phyloP scores from a whole-genome alignment of 2,113 vertebrate species.

The Rattus rattus region DNA sequence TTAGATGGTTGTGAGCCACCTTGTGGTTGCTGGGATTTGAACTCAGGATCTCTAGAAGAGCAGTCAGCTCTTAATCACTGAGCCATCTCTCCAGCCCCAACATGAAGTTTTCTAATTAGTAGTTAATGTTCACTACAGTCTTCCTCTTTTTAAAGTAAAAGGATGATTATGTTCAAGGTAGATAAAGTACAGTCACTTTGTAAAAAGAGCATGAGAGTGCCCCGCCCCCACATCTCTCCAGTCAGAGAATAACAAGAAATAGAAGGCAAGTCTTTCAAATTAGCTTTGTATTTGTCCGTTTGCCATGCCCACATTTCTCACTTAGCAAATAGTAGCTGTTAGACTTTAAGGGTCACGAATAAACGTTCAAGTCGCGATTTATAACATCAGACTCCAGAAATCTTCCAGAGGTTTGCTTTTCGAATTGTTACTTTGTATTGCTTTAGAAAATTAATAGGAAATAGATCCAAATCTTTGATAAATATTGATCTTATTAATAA shows the following conservation, averaged over 20 bases:
- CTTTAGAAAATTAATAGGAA: conserved; percentile 68
- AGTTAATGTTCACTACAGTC: neutral
- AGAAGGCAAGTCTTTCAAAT: neutral
- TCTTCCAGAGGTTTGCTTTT: conserved; percentile 81
- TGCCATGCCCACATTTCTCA: conserved; percentile 30
- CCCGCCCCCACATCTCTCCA: neutral
- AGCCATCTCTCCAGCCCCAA: too few relatives aligned
- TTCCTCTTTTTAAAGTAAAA: neutral
- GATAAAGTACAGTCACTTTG: conserved; percentile 19
- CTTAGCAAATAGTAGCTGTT: conserved; percentile 24
- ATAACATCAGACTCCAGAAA: conserved; percentile 79
- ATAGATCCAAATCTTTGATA: neutral
- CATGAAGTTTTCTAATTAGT: neutral
- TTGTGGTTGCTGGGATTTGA: too few relatives aligned
- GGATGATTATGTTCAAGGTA: conserved; percentile 24
- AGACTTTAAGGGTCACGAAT: conserved; percentile 62
- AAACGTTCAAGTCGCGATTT: conserved; percentile 73
- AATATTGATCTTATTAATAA: conserved; percentile 58
- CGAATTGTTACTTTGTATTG: conserved; percentile 74
- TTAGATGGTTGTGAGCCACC: too few relatives aligned
- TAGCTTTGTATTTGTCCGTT: neutral
- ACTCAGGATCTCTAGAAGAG: too few relatives aligned
- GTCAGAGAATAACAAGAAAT: neutral
- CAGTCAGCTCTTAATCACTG: too few relatives aligned
- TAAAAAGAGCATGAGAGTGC: neutral